phyloP scores from a whole-genome alignment of 2,113 vertebrate species.

The Myiozetetes cayanensis region DNA sequence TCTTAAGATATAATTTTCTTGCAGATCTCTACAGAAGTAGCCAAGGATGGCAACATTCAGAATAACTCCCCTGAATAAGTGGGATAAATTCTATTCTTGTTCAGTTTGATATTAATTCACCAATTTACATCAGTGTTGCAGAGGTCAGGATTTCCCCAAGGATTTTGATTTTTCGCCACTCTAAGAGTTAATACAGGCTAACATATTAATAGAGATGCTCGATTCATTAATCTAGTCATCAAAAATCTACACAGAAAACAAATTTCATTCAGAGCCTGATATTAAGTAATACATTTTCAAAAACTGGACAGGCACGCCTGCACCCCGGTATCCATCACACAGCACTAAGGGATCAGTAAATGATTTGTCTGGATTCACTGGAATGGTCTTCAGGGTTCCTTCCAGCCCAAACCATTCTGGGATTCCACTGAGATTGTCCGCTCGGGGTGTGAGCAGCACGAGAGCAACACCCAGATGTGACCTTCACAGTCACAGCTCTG shows the following conservation, averaged over 20 bases:
- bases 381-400: background rate
- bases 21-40: background rate
- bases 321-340: background rate
- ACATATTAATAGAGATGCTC: background rate
- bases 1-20: background rate
- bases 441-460: background rate
- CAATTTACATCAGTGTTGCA: background rate
- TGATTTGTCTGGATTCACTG: too few relatives aligned
- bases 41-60: background rate
- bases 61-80: background rate
- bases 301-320: background rate
- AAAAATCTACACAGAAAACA: background rate
- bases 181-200: background rate
- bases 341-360: too few relatives aligned
- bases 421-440: background rate
- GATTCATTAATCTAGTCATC: background rate
- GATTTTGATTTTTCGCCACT: background rate
- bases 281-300: accelerated
- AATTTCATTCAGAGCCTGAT: background rate
- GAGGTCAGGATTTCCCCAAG: background rate
- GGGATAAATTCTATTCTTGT: background rate
- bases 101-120: background rate
- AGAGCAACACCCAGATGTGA: background rate
- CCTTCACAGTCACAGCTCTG: background rate
- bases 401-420: background rate